These are phyloP conservation scores for human (Homo sapiens) DNA, from an alignment of 2,113 vertebrate genomes.

Conservation along the genomic window DNA sequence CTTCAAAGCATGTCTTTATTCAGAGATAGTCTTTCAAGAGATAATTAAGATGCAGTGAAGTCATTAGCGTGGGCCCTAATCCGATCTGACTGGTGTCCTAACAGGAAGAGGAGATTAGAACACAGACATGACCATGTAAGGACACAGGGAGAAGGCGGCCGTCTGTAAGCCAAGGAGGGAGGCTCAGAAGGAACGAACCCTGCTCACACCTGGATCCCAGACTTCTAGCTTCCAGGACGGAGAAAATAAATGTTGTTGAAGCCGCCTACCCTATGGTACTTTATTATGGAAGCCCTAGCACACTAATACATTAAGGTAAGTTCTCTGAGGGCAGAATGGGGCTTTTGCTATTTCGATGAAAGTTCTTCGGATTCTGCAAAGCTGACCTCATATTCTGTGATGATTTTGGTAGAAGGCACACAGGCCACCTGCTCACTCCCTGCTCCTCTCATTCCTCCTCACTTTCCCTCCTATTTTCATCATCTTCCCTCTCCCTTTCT, in stretches of 20 bases:
- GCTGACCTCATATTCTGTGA: background rate
- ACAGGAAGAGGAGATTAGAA: background rate
- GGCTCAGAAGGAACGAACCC: background rate
- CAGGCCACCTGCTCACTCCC: background rate
- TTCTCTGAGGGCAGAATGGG: background rate
- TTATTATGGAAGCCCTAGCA: no score
- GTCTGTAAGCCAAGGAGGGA: background rate
- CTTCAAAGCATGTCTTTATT: background rate
- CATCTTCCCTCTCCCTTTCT: background rate
- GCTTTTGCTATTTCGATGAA: background rate
- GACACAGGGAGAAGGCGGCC: background rate
- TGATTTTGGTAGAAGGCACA: no score
- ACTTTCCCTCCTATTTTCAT: rapidly evolving
- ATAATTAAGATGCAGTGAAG: background rate
- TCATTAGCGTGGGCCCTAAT: background rate
- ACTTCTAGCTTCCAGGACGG: background rate
- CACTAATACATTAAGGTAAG: background rate
- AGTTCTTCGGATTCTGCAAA: background rate
- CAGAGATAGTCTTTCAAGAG: background rate
- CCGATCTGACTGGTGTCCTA: background rate
- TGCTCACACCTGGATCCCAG: background rate
- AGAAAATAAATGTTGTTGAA: background rate
- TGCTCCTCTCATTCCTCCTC: background rate
- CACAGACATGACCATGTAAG: background rate
- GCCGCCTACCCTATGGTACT: background rate